Evolutionary conservation across 2,113 vertebrate genomes (phyloP).

Genomic region (Amblyopsis rosae): DNA sequence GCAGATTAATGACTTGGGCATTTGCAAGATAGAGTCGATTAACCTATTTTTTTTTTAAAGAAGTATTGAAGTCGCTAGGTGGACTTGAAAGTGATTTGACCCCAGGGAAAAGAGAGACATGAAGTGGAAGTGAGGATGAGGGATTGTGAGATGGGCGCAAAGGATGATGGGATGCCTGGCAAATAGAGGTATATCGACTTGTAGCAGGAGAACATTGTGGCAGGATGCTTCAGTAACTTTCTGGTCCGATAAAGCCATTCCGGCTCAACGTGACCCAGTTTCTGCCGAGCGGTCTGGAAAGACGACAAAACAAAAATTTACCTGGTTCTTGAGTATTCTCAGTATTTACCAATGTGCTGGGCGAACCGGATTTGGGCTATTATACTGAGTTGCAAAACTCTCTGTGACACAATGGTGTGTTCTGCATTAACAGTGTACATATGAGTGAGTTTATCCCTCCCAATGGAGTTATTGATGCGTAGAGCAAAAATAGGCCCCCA

Average conservation of each 20-base stretch:
- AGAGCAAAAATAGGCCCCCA: constrained; percentile 11
- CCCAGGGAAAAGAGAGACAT: neutral
- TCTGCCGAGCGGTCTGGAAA: constrained; percentile 20
- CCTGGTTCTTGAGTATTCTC: constrained; percentile 26
- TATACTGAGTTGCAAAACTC: constrained; percentile 9
- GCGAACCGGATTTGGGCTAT: constrained; percentile 17
- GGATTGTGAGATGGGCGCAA: neutral
- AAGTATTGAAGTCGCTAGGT: too few species aligned
- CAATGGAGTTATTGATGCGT: constrained; percentile 11
- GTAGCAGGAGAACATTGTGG: constrained; percentile 20
- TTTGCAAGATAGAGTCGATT: neutral
- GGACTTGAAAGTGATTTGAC: neutral
- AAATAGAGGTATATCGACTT: neutral
- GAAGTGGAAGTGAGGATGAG: constrained; percentile 10
- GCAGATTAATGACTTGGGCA: neutral
- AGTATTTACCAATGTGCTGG: constrained; percentile 21
- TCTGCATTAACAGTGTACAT: neutral
- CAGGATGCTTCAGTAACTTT: constrained; percentile 46
- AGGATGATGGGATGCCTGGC: neutral
- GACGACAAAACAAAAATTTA: constrained; percentile 33
- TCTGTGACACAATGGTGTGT: neutral
- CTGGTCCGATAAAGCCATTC: constrained; percentile 42
- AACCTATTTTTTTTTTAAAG: neutral
- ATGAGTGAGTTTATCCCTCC: neutral
- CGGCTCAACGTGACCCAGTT: constrained; percentile 57